A percentile compares a stretch with the other conserved stretches of the same genome.
These are phyloP conservation scores for Paracyprichromis sp. DNA, from an alignment of 2,113 vertebrate species.

Conservation along the genomic window DNA sequence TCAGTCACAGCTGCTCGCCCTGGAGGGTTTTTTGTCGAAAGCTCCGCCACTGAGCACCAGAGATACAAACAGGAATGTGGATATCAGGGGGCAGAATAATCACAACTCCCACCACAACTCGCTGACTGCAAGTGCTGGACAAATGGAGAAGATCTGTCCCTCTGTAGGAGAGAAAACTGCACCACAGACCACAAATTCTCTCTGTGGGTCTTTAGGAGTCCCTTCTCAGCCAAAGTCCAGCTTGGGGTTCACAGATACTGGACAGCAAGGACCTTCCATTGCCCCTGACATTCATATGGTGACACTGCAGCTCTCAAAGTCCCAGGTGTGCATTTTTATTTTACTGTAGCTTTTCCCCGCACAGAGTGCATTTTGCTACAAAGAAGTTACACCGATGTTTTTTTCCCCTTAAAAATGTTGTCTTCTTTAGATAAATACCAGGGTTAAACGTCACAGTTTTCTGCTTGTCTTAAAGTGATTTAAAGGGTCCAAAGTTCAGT, in stretches of 20 bases:
- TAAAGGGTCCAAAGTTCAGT: not conserved
- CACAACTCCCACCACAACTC: conserved; percentile 21
- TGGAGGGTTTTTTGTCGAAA: conserved; percentile 65
- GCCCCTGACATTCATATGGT: conserved; percentile 83
- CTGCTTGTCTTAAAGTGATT: not conserved
- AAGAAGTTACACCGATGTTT: not conserved
- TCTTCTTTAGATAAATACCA: not conserved
- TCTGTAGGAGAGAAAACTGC: conserved; percentile 37
- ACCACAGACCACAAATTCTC: conserved; percentile 31
- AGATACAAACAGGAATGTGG: conserved; percentile 40
- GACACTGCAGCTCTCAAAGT: conserved; percentile 89
- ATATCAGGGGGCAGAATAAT: conserved; percentile 37
- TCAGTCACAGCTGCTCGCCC: conserved; percentile 43
- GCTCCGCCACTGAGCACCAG: conserved; percentile 10
- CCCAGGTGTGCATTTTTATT: conserved; percentile 72
- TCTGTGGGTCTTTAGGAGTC: conserved; percentile 45
- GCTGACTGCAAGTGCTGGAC: not conserved
- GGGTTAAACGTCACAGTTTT: not conserved
- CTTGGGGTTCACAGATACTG: conserved; percentile 55
- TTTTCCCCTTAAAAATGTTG: not conserved
- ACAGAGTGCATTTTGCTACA: not conserved
- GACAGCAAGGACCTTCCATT: conserved; percentile 59
- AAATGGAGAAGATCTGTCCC: conserved; percentile 59
- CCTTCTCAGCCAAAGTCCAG: conserved; percentile 48
- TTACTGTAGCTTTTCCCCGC: not conserved